Base-by-base conservation (phyloP, 2,797 vertebrate species). In the Parauchenoglanis punctatus region DNA sequence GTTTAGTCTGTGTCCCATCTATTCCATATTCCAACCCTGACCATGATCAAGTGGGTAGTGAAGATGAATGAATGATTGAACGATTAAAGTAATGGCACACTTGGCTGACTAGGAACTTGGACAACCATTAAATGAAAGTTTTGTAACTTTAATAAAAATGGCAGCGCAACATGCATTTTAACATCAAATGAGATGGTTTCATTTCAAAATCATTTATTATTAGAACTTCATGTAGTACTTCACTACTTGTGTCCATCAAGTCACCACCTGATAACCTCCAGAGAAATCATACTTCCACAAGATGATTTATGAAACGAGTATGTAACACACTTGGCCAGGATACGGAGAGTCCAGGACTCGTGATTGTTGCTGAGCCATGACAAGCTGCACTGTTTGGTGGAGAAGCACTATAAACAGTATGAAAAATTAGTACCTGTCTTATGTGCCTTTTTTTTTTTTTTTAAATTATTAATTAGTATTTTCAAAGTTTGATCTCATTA, bases 171-270 rank as follows among this genome's bases (percentile, higher is more conserved):
- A 76, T 52, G 73, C 46, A 46, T 52, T n/a, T n/a, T 49, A 49
- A 76, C 11, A 77, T 35, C 28, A 59, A 35, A 4, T 81, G 56
- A 59, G 28, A 44, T 61, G 35, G 56, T 61, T 61, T 61, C 23
- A 1, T 44, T 81, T 81, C 56, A 81, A 44, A 81, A 81, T 78
- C 3, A 0, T 76, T 76, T 78, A 80, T 76, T 78, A 80, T 59
- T 80, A 18, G 25, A 59, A 59, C 44, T 61, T 25, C 12, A 81
- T 44, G 35, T 61, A 40, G 56, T 44, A 44, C 12, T 61, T 25
- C n/a, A 44, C 12, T 44, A 81, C 28, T 61, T n/a, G 35, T 61
- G 35, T 12, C 56, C n/a, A 81, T 61, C 31, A 78, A 58, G 76
- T 59, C 10, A 80, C 56, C 10, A 80, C 56, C 28, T 40, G 31